Base-by-base conservation (phyloP, 2,113 vertebrate genomes). In the Toxotes jaculatrix region DNA sequence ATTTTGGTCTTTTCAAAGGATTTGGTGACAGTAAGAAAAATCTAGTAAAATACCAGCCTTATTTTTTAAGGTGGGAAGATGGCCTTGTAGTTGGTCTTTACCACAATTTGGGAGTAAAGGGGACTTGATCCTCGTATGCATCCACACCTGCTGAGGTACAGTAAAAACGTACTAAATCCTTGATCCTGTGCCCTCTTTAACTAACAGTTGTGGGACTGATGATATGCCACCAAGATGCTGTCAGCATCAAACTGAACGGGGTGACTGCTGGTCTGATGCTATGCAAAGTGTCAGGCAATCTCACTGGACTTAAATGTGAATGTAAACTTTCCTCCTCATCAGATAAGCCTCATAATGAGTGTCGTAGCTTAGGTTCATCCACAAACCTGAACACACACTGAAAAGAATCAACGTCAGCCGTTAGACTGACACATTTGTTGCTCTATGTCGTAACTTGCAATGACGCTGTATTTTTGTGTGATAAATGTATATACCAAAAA, bases 391-490 rank as follows among this genome's bases (percentile, higher is more conserved):
- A 73, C 19, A 19, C 80, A 62, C 40, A 55, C 49, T 57, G 31
- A 74, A 79, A 87, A 84, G 32, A 77, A 79, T 80, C 79, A n/a
- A 40, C 34, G 78, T 95, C 94, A 94, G 87, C 83, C 93, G 80
- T 86, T 90, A 67, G 93, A 90, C 86, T 92, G 92, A 90, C 87
- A 92, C 84, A 87, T 90, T 86, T 94, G 93, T 96, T 93, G 87
- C 87, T 95, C 85, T 93, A 88, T 91, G 94, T 95, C 71, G 90
- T 92, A 88, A 91, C 89, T 73, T 91, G 93, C 92, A 95, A 91
- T 88, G 64, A 88, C 42, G 51, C 68, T 96, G 96, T 97, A 96
- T 97, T 96, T 97, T 97, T 97, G 92, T 97, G 95, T 96, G 93
- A 94, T 94, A 93, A 86, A 95, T 91, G 93, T 96, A 88, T 84